phyloP scores from a whole-genome alignment of 2,113 vertebrate genomes.

The Suncus etruscus region DNA sequence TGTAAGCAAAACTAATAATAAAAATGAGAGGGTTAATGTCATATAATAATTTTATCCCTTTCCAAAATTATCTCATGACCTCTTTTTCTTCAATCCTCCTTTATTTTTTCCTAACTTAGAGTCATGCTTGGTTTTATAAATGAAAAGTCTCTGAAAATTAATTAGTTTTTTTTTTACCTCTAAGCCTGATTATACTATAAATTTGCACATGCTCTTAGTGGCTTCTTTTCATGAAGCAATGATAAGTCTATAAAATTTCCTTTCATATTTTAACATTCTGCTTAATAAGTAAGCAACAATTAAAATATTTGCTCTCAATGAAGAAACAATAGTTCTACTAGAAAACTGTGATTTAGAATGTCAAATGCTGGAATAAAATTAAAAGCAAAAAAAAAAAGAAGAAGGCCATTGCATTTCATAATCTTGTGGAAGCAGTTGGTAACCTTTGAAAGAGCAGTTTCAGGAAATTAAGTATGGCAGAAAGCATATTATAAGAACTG shows the following conservation, averaged over 20 bases:
- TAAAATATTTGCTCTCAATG: background rate
- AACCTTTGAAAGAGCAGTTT: slow-evolving; percentile 51
- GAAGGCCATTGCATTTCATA: background rate
- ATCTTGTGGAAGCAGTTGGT: slow-evolving; percentile 48
- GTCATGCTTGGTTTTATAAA: background rate
- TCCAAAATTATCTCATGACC: background rate
- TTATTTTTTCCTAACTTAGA: background rate
- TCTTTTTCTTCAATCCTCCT: background rate
- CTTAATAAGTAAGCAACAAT: background rate
- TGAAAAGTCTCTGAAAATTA: background rate
- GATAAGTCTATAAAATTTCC: background rate
- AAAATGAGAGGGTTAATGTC: background rate
- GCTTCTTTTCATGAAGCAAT: background rate
- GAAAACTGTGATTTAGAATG: background rate
- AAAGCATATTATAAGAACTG: background rate
- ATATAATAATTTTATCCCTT: background rate
- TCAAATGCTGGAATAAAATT: background rate
- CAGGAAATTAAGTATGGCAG: background rate
- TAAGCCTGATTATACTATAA: background rate
- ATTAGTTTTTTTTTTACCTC: background rate
- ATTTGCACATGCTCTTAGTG: background rate
- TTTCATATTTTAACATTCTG: background rate
- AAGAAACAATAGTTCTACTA: background rate
- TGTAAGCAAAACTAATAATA: background rate
- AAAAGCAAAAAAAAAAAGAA: background rate